Percentiles rank a stretch among this genome's conserved stretches.
Evolutionary conservation across 2,797 vertebrate species (phyloP).

Genomic region (Molothrus aeneus): DNA sequence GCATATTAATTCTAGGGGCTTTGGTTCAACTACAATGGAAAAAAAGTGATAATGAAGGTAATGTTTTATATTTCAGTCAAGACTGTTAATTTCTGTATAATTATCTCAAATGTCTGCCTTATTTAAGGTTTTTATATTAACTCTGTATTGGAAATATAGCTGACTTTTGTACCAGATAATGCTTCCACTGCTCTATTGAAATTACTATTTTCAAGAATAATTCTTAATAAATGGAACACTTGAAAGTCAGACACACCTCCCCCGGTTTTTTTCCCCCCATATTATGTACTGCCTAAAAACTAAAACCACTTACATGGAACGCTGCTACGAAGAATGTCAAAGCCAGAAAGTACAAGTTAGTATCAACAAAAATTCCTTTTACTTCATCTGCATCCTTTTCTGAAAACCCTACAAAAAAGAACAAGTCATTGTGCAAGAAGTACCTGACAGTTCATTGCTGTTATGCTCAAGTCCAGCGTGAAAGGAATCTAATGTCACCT

Average conservation of each 20-base stretch:
- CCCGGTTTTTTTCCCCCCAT: accelerated
- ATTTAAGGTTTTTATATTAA: neutral
- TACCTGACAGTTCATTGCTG: neutral
- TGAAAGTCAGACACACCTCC: accelerated
- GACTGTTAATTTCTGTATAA: neutral
- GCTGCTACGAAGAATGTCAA: conserved; percentile 91
- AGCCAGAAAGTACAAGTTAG: conserved; percentile 90
- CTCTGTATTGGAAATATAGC: neutral
- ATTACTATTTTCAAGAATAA: neutral
- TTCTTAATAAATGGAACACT: neutral
- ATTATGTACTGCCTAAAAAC: neutral
- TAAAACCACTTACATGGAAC: conserved; percentile 86
- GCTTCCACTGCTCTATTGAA: neutral
- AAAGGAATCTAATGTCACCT: neutral
- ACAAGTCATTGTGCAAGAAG: neutral
- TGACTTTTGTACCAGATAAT: neutral
- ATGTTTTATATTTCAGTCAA: neutral
- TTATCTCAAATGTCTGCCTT: neutral
- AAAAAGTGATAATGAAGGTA: neutral
- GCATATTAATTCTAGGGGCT: neutral
- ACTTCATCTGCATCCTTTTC: conserved; percentile 95
- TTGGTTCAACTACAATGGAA: neutral
- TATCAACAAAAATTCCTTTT: conserved; percentile 92
- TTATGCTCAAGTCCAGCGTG: neutral
- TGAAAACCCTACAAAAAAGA: conserved; percentile 85